Conservation (phyloP, 2,888 invertebrate genomes). For the Strigamia crassipes region DNA sequence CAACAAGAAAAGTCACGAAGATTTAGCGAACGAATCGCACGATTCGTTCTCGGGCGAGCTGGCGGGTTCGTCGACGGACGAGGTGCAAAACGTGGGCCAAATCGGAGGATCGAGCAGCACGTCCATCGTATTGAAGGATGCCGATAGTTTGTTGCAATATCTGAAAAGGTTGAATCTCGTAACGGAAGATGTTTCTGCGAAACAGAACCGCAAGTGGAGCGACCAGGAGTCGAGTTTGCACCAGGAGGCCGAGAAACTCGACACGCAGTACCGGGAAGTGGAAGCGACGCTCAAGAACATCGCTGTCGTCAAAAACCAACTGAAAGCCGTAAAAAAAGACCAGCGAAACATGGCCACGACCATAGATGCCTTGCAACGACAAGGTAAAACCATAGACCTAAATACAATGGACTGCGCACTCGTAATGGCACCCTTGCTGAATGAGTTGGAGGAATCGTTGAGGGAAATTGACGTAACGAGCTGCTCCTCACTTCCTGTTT, state of each 20-base stretch:
- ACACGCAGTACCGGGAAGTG: conserved; percentile 16
- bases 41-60: background rate
- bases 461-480: no score
- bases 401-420: no score
- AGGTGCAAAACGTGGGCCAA: background rate
- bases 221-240: background rate
- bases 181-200: background rate
- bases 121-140: background rate
- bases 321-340: conserved; percentile 38
- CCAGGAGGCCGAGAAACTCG: background rate
- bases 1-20: background rate
- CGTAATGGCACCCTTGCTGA: no score
- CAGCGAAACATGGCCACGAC: background rate
- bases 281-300: conserved; percentile 15
- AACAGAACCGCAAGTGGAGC: background rate
- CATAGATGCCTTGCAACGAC: conserved; percentile 2
- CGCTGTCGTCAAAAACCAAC: background rate
- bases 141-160: background rate
- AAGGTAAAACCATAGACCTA: no score
- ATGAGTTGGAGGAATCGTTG: no score
- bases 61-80: background rate
- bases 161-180: background rate
- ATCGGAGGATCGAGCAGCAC: background rate
- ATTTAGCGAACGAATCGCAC: background rate
- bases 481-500: no score